Evolutionary conservation across 2,888 invertebrate species (phyloP).

Genomic region (Trachelus iudaicus): DNA sequence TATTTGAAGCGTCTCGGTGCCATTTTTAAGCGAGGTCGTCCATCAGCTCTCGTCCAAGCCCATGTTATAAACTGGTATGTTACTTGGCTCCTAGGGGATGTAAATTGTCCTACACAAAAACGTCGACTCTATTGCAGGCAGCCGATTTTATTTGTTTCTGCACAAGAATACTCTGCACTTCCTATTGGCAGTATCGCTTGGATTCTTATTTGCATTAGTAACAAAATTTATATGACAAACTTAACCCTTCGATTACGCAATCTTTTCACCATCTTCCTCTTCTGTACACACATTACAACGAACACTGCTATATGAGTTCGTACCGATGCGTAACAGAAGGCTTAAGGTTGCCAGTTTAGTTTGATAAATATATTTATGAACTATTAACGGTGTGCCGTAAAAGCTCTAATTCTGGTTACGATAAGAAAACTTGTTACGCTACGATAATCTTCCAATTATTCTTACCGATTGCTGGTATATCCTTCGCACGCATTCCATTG

Average conservation of each 20-base stretch:
- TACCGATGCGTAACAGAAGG: too few relatives aligned
- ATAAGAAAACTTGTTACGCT: not conserved
- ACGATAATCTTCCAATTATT: not conserved
- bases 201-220: too few relatives aligned
- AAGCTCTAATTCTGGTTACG: not conserved
- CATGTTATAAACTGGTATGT: not conserved
- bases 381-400: not conserved
- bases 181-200: too few relatives aligned
- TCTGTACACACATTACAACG: too few relatives aligned
- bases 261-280: too few relatives aligned
- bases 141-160: not conserved
- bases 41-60: not conserved
- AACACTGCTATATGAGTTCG: too few relatives aligned
- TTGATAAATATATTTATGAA: not conserved
- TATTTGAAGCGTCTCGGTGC: constrained; percentile 40
- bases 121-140: not conserved
- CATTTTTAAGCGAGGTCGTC: constrained; percentile 31
- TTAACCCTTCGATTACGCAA: not conserved
- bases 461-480: constrained; percentile 84
- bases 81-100: not conserved
- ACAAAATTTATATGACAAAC: not conserved
- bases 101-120: not conserved
- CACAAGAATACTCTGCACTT: not conserved
- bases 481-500: constrained; percentile 82
- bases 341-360: not conserved